Evolutionary conservation across 2,113 vertebrate species (phyloP), one percentile per base, ranked within the genome.

Genomic region (Climacteris rufus): DNA sequence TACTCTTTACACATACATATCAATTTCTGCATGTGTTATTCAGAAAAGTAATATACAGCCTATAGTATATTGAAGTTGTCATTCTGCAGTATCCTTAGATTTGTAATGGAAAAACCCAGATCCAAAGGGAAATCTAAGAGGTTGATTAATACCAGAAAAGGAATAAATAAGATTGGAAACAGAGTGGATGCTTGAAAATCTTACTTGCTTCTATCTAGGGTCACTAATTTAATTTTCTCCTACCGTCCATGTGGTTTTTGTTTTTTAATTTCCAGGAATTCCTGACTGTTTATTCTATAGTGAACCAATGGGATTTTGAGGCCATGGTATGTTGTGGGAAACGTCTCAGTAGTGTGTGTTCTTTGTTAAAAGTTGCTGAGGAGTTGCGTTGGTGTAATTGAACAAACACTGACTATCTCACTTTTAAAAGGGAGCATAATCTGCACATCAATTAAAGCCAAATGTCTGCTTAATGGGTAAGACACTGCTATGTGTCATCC

Each of bases 251-350:
- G 91, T 96, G 96, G 59, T 93, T 96, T 97, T 96, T 97, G 90
- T 89, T 95, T 95, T 95, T 95, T 91, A 96, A 96, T 94, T 95
- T 96, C 89, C 93, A 96, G 94, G 90, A 96, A 96, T 96, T 91
- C 61, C 44, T 94, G 89, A 90, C 52, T 97, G 93, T 97, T 97
- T 97, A 96, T 93, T 92, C 82, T 96, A 90, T n/a, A 94, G 53
- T 66, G 88, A 94, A 93, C 90, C 89, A 96, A 90, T 78, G 72
- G 49, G 71, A 87, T 75, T 85, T 40, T 78, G 90, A 95, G 87
- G 75, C 87, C 60, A 49, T 5, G 40, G 56, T 81, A 81, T 70
- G 64, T 57, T 96, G 85, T 95, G 94, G 92, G 82, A 96, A 97
- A 94, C 44, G 44, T 94, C 79, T 84, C 49, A 84, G 63, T 54